A percentile compares a stretch with the other conserved stretches of the same genome.
Conservation (phyloP, 2,888 invertebrate species). For the Athalia cordata region DNA sequence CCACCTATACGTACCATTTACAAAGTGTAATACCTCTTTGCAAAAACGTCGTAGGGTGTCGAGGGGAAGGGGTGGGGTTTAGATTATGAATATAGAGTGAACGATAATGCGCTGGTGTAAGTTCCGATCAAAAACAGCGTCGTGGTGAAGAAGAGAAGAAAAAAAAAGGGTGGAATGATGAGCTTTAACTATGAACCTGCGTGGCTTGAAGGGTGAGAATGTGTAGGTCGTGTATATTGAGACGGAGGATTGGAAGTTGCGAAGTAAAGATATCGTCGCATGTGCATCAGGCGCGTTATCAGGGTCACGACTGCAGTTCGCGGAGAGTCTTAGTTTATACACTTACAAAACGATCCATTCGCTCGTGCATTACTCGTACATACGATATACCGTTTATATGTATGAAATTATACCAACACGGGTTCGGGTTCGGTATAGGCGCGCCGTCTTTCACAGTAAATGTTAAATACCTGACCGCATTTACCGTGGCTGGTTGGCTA, state of each 20-base stretch:
- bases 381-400: neutral
- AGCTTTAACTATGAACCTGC: no score
- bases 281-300: neutral
- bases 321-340: constrained; percentile 1
- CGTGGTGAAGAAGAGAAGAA: neutral
- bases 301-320: neutral
- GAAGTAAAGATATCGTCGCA: no score
- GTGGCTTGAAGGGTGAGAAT: neutral
- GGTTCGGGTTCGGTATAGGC: constrained; percentile 35
- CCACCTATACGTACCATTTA: constrained; percentile 1
- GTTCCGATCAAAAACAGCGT: neutral
- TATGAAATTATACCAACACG: neutral
- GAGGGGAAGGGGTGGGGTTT: neutral
- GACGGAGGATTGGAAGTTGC: no score
- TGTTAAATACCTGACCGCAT: constrained; percentile 44
- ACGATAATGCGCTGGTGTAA: neutral
- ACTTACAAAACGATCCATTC: constrained; percentile 25
- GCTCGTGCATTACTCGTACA: neutral
- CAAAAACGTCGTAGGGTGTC: neutral
- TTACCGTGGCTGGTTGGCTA: neutral
- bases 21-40: neutral
- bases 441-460: constrained; percentile 34
- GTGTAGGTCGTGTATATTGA: no score
- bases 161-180: neutral
- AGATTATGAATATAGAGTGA: constrained; percentile 33